These are phyloP conservation scores for Sinella curviseta DNA, from an alignment of 1,140 invertebrate genomes.

Conservation along the genomic window DNA sequence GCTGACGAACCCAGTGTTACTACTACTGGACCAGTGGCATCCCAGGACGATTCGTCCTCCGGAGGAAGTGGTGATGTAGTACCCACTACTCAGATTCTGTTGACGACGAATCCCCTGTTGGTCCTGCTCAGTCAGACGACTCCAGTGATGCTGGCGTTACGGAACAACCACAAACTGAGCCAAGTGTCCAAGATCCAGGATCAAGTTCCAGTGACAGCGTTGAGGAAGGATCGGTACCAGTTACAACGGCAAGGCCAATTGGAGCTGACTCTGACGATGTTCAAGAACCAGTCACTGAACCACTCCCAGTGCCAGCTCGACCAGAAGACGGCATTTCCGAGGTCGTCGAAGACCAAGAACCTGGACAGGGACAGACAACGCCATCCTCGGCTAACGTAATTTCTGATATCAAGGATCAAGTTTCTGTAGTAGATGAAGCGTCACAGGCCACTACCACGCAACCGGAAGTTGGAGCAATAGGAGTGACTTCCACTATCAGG, in stretches of 20 bases:
- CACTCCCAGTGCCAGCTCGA: background rate
- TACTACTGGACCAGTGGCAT: too few species aligned
- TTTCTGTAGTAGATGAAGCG: background rate
- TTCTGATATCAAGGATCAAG: constrained; percentile 4
- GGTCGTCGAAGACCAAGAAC: background rate
- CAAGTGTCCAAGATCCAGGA: background rate
- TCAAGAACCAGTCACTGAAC: background rate
- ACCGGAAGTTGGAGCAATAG: too few species aligned
- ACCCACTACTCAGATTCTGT: too few species aligned
- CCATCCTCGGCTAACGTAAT: background rate
- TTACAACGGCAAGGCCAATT: background rate
- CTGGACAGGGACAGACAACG: background rate
- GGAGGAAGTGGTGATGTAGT: too few species aligned
- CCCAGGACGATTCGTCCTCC: too few species aligned
- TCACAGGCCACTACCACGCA: too few species aligned
- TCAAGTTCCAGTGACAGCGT: background rate
- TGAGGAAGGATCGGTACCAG: background rate
- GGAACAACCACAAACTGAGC: too few species aligned
- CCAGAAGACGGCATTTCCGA: background rate
- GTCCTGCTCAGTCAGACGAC: too few species aligned
- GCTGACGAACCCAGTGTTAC: too few species aligned
- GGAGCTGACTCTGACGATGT: background rate
- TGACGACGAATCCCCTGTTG: too few species aligned
- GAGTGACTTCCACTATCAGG: too few species aligned
- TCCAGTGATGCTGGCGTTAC: too few species aligned